phyloP scores from a whole-genome alignment of 2,888 invertebrate species.

The Pandemis heparana region DNA sequence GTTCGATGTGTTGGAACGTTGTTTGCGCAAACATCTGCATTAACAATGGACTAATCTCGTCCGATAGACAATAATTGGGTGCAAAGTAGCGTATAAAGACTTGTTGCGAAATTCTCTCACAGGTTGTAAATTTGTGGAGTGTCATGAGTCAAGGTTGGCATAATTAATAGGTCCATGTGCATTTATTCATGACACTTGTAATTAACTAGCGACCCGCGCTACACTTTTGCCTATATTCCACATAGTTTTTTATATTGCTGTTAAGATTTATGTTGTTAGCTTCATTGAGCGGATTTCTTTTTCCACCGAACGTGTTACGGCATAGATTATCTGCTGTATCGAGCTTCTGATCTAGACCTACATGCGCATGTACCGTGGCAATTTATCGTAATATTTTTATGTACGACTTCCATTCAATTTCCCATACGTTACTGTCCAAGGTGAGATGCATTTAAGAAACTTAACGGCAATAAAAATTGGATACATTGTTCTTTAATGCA shows the following conservation, averaged over 20 bases:
- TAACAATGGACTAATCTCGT: conserved; percentile 50
- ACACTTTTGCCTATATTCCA: not conserved
- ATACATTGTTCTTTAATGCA: not conserved
- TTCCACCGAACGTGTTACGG: conserved; percentile 30
- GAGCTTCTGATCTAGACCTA: conserved; percentile 64
- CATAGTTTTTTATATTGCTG: not conserved
- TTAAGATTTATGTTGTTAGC: not conserved
- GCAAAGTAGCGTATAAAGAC: conserved; percentile 49
- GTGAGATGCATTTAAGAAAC: conserved; percentile 19
- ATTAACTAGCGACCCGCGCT: not conserved
- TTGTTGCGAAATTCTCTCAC: conserved; percentile 55
- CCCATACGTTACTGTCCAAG: conserved; percentile 29
- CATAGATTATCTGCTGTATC: conserved; percentile 33
- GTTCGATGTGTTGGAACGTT: conserved; percentile 23
- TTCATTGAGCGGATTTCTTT: conserved; percentile 31
- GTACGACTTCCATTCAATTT: conserved; percentile 32
- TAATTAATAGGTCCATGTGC: conserved; percentile 31
- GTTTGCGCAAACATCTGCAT: conserved; percentile 35
- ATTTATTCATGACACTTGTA: conserved; percentile 3
- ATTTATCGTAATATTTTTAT: conserved; percentile 39
- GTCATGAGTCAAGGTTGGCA: conserved; percentile 48
- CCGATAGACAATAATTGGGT: conserved; percentile 54
- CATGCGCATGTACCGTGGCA: conserved; percentile 61
- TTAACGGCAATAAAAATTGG: not conserved
- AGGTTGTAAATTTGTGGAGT: conserved; percentile 43